Conservation (phyloP, 2,113 vertebrate species). For the Chinchilla lanigera region DNA sequence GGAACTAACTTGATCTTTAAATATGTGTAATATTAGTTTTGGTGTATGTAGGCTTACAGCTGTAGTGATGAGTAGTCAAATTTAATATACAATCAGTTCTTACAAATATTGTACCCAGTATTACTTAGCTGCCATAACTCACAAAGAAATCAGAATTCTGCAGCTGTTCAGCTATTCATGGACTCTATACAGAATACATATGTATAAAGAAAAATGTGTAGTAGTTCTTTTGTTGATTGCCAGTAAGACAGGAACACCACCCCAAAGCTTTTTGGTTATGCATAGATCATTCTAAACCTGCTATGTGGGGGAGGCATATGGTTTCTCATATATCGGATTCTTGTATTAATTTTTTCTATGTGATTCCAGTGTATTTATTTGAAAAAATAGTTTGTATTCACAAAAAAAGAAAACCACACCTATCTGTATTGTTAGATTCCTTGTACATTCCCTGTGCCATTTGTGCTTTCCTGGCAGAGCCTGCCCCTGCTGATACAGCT, state of each 20-base stretch:
- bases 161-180: constrained; percentile 8
- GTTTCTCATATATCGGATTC: constrained; percentile 47
- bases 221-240: constrained; percentile 44
- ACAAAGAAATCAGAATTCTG: not conserved
- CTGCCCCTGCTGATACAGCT: constrained; percentile 62
- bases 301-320: not conserved
- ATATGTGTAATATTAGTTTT: not conserved
- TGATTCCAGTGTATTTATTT: constrained; percentile 84
- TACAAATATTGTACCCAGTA: not conserved
- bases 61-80: constrained; percentile 4
- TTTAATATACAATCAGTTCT: not conserved
- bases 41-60: constrained; percentile 6
- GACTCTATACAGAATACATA: not conserved
- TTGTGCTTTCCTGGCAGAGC: constrained; percentile 69
- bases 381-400: constrained; percentile 68
- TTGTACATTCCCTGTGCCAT: constrained; percentile 61
- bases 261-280: constrained; percentile 49
- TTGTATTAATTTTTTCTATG: constrained; percentile 70
- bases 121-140: constrained; percentile 53
- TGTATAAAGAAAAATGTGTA: constrained; percentile 10
- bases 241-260: not conserved
- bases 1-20: constrained; percentile 34
- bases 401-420: constrained; percentile 45
- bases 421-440: constrained; percentile 74
- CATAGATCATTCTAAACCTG: constrained; percentile 46